Conservation (phyloP, 1,140 invertebrate genomes). For the Drosophila guanche region DNA sequence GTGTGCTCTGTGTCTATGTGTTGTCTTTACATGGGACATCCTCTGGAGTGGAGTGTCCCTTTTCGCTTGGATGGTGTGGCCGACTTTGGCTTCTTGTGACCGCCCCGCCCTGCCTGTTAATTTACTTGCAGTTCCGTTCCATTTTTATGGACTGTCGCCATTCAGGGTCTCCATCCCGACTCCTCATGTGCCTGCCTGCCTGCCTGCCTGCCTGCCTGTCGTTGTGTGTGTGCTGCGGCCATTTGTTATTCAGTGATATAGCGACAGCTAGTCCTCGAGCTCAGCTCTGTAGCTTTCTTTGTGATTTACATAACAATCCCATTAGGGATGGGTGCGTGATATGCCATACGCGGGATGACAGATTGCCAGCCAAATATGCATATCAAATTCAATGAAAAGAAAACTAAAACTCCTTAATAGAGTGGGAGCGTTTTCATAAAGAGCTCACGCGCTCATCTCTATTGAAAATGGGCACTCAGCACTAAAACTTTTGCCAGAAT, state of each 20-base stretch:
- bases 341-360: conserved; percentile 30
- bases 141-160: conserved; percentile 80
- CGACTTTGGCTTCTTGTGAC: conserved; percentile 54
- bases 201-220: not conserved
- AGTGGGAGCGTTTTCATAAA: no score
- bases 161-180: conserved; percentile 28
- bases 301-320: conserved; percentile 59
- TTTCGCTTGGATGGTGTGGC: conserved; percentile 16
- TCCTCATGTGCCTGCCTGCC: conserved; percentile 11
- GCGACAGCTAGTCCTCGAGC: conserved; percentile 40
- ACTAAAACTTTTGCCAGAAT: not conserved
- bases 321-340: conserved; percentile 58
- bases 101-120: conserved; percentile 69
- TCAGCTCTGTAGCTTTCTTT: conserved; percentile 35
- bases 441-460: no score
- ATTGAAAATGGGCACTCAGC: not conserved
- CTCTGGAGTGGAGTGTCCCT: conserved; percentile 5
- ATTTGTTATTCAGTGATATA: conserved; percentile 80
- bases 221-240: conserved; percentile 36
- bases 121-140: conserved; percentile 82
- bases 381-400: not conserved
- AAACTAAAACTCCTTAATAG: not conserved
- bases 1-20: not conserved
- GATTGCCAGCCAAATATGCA: conserved; percentile 5
- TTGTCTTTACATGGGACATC: no score